A percentile compares a stretch with the other conserved stretches of the same genome.
These are phyloP conservation scores for Drosophila nr. medialis DNA, from an alignment of 2,888 invertebrate genomes.

Conservation along the genomic window DNA sequence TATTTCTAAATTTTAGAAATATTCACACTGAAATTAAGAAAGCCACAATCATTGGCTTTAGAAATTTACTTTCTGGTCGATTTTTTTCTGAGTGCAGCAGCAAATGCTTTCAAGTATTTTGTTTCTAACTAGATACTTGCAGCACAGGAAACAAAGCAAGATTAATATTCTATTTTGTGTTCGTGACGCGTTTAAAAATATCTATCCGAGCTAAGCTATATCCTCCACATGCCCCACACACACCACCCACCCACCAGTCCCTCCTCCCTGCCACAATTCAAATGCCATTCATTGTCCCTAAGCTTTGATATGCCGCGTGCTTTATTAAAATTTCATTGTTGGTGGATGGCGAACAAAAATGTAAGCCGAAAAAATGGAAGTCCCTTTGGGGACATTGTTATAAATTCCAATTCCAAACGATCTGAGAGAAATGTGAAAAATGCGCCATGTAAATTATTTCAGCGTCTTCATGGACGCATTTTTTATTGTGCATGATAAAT, in stretches of 20 bases:
- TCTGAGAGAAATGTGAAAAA: slow-evolving; percentile 74
- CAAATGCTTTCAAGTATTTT: not conserved
- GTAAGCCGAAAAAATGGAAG: not conserved
- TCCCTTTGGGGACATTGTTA: slow-evolving; percentile 79
- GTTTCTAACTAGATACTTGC: not conserved
- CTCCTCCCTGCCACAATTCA: not conserved
- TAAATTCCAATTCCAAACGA: slow-evolving; percentile 68
- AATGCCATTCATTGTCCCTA: slow-evolving; percentile 1
- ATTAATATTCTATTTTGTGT: not conserved
- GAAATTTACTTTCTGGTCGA: not conserved
- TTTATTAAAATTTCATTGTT: slow-evolving; percentile 77
- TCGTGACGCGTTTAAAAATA: slow-evolving; percentile 7
- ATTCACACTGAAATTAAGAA: no score
- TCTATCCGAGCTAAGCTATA: not conserved
- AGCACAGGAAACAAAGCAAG: not conserved
- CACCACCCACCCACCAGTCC: not conserved
- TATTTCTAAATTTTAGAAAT: not conserved
- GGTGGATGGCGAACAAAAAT: not conserved
- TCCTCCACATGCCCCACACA: not conserved
- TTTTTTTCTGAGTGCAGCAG: not conserved
- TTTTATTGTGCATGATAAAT: slow-evolving; percentile 80
- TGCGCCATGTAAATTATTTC: slow-evolving; percentile 78
- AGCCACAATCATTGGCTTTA: no score
- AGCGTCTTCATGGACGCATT: slow-evolving; percentile 55
- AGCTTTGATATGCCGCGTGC: slow-evolving; percentile 67